phyloP scores from a whole-genome alignment of 2,888 invertebrate species.

The Leptinotarsa haldemani region DNA sequence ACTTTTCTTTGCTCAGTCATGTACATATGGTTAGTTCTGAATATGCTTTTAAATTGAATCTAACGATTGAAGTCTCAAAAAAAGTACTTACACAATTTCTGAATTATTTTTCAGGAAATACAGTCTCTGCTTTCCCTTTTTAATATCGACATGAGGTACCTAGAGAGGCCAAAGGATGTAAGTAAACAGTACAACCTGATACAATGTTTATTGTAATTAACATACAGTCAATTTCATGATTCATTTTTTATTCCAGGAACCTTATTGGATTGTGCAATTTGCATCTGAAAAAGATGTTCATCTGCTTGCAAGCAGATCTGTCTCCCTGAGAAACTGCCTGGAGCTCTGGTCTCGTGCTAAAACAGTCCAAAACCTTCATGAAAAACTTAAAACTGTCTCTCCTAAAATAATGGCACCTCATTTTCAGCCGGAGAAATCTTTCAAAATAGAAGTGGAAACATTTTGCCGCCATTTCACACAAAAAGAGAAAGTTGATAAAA shows the following conservation, averaged over 20 bases:
- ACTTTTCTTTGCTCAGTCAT: too few species aligned
- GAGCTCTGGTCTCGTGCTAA: slow-evolving; percentile 84
- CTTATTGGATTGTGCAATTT: slow-evolving; percentile 87
- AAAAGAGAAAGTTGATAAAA: slow-evolving; percentile 84
- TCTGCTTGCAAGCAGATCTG: slow-evolving; percentile 82
- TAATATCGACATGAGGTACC: slow-evolving; percentile 71
- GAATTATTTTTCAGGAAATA: slow-evolving; percentile 77
- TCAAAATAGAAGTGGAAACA: slow-evolving; percentile 88
- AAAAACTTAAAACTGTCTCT: slow-evolving; percentile 72
- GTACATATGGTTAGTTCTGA: too few species aligned
- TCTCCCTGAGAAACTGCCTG: slow-evolving; percentile 80
- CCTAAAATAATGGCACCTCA: slow-evolving; percentile 69
- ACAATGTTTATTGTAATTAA: too few species aligned
- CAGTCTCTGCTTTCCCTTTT: slow-evolving; percentile 77
- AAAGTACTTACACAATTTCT: slow-evolving; percentile 23
- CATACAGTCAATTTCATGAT: background rate
- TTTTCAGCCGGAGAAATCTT: slow-evolving; percentile 72
- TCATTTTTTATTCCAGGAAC: slow-evolving; percentile 68
- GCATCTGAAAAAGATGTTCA: slow-evolving; percentile 77
- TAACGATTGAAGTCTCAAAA: too few species aligned
- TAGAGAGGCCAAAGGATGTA: slow-evolving; percentile 67
- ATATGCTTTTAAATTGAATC: too few species aligned
- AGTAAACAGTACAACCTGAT: slow-evolving; percentile 25
- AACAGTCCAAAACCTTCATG: slow-evolving; percentile 72
- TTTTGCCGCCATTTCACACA: slow-evolving; percentile 88